Percentiles rank a stretch among this genome's conserved stretches.
Evolutionary conservation across 2,888 invertebrate species (phyloP).

Genomic region (Lamproptera curius): DNA sequence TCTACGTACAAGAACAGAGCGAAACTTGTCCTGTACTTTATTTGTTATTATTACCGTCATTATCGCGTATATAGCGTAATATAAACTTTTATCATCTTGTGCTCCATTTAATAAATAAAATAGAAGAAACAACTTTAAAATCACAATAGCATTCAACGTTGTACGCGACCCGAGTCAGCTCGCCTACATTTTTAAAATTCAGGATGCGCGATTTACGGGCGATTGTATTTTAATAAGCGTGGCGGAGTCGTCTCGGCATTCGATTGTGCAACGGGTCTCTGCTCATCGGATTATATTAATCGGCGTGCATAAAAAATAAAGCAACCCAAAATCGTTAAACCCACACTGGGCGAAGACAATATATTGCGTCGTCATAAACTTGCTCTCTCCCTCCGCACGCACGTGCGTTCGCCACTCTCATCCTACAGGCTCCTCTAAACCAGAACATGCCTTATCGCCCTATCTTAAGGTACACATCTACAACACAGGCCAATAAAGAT

Average conservation of each 20-base stretch:
- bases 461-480: slow-evolving; percentile 44
- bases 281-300: slow-evolving; percentile 63
- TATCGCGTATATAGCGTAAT: too few relatives aligned
- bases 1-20: too few relatives aligned
- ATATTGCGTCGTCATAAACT: slow-evolving; percentile 69
- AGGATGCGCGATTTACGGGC: background rate
- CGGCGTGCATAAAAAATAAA: slow-evolving; percentile 62
- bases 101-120: too few relatives aligned
- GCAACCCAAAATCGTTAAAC: slow-evolving; percentile 67
- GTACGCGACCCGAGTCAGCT: too few relatives aligned
- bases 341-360: slow-evolving; percentile 70
- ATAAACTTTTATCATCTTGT: too few relatives aligned
- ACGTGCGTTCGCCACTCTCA: slow-evolving; percentile 66
- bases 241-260: slow-evolving; percentile 25
- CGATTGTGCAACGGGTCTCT: slow-evolving; percentile 44
- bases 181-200: background rate
- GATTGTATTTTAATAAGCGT: background rate
- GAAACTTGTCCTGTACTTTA: too few relatives aligned
- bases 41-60: too few relatives aligned
- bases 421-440: slow-evolving; percentile 36
- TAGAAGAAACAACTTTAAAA: too few relatives aligned
- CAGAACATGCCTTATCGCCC: slow-evolving; percentile 48
- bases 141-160: too few relatives aligned
- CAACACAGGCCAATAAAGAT: slow-evolving; percentile 33
- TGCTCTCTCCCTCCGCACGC: slow-evolving; percentile 70